These are phyloP conservation scores for Hydractinia symbiolongicarpus DNA, from an alignment of 30 jellyfish, hydroid and myxozoan genomes.

Conservation along the genomic window DNA sequence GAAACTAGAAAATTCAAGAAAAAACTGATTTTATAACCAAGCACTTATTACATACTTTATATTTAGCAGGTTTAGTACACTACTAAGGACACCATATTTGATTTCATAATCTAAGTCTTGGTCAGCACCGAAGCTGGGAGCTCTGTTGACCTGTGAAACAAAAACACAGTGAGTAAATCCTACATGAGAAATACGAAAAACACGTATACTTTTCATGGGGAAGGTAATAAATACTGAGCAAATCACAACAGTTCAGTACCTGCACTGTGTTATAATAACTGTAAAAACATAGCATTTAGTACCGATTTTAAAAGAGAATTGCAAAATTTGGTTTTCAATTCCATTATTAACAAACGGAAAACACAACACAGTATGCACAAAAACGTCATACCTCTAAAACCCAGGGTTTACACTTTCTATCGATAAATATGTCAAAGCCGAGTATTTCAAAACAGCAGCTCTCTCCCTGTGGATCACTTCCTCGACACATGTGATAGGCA, in stretches of 20 bases:
- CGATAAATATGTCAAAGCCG: slow-evolving; percentile 73
- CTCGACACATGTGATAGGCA: slow-evolving; percentile 84
- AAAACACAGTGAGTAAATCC: slow-evolving; percentile 1
- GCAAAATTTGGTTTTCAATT: background rate
- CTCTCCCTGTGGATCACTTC: slow-evolving; percentile 61
- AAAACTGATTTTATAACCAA: no score
- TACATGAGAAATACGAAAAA: background rate
- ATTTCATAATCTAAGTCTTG: slow-evolving; percentile 64
- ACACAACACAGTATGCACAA: no score
- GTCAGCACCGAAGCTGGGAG: slow-evolving; percentile 90
- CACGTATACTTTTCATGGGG: background rate
- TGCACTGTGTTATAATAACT: no score
- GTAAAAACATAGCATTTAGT: no score
- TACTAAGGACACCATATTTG: slow-evolving; percentile 51
- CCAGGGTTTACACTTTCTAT: slow-evolving; percentile 68
- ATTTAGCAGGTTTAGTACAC: slow-evolving; percentile 57
- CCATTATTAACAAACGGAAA: background rate
- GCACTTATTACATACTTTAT: slow-evolving; percentile 36
- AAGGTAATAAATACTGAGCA: background rate
- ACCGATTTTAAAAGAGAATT: background rate
- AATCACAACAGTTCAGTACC: no score
- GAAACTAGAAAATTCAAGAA: no score
- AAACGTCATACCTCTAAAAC: slow-evolving; percentile 54
- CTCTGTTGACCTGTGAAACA: slow-evolving; percentile 58
- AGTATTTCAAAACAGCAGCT: slow-evolving; percentile 80